phyloP scores from a whole-genome alignment of 1,140 invertebrate species.

The Pectinophora gossypiella region DNA sequence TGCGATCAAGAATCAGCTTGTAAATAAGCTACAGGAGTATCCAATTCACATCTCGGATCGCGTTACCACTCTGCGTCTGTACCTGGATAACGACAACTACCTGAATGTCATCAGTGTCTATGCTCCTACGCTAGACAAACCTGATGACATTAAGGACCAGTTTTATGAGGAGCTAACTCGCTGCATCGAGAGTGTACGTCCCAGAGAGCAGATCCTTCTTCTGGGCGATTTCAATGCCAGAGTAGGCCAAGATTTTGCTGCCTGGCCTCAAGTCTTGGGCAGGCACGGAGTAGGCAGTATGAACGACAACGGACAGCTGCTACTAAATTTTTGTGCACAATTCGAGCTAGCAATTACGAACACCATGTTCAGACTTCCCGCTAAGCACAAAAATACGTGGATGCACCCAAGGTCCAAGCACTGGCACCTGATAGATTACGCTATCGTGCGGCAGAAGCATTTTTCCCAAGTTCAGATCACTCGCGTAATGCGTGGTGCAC shows the following conservation, averaged over 20 bases:
- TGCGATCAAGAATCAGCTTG: slow-evolving; percentile 2
- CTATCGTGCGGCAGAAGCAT: slow-evolving; percentile 19
- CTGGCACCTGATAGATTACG: slow-evolving; percentile 22
- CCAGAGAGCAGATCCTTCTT: neutral
- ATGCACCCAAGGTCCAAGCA: slow-evolving; percentile 5
- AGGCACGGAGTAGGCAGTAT: slow-evolving; percentile 5
- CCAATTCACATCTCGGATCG: too few relatives aligned
- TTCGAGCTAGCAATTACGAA: slow-evolving; percentile 3
- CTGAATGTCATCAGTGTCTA: too few relatives aligned
- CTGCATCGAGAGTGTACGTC: neutral
- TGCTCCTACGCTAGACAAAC: too few relatives aligned
- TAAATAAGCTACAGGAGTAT: neutral
- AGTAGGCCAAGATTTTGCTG: neutral
- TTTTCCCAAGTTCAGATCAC: slow-evolving; percentile 20
- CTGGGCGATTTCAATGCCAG: too few relatives aligned
- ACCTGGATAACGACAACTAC: too few relatives aligned
- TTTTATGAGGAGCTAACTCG: too few relatives aligned
- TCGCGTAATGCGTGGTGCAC: too few relatives aligned
- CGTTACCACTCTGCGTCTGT: too few relatives aligned
- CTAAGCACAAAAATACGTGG: slow-evolving; percentile 5
- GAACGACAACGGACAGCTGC: slow-evolving; percentile 5
- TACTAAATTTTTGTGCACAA: slow-evolving; percentile 1
- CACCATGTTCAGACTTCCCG: too few relatives aligned
- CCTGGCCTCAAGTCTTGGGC: slow-evolving; percentile 2
- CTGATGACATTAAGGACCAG: too few relatives aligned